phyloP scores from a whole-genome alignment of 2,113 vertebrate species.

The Progne subis region DNA sequence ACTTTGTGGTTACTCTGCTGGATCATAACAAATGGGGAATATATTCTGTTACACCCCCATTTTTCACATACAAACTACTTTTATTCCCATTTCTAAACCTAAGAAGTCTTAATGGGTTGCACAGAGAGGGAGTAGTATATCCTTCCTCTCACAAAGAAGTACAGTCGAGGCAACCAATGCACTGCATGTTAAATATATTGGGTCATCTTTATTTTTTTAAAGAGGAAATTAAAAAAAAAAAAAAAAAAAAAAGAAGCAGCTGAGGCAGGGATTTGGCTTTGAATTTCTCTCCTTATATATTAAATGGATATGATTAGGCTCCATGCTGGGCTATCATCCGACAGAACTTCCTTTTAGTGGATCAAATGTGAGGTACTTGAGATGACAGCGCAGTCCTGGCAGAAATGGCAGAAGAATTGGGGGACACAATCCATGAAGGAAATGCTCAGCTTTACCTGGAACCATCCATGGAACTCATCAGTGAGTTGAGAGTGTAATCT shows the following conservation, averaged over 20 bases:
- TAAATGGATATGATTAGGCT: background rate
- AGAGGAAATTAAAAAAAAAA: background rate
- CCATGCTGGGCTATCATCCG: background rate
- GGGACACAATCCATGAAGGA: background rate
- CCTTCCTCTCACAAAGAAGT: background rate
- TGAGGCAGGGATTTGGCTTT: background rate
- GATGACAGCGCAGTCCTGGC: background rate
- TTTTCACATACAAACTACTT: background rate
- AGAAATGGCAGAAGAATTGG: background rate
- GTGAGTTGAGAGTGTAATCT: background rate
- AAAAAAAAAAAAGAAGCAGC: no score
- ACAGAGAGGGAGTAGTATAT: background rate
- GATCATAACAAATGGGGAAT: background rate
- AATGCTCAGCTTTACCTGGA: background rate
- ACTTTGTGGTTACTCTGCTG: background rate
- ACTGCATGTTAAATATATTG: background rate
- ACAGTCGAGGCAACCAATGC: background rate
- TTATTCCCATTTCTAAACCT: background rate
- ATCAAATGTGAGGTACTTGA: background rate
- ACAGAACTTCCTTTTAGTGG: background rate
- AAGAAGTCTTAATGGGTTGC: background rate
- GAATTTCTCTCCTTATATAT: background rate
- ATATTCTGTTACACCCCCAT: fast-evolving
- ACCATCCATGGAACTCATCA: background rate
- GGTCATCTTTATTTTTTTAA: background rate